phyloP scores from a whole-genome alignment of 2,113 vertebrate genomes.

The Psephotus haematonotus region DNA sequence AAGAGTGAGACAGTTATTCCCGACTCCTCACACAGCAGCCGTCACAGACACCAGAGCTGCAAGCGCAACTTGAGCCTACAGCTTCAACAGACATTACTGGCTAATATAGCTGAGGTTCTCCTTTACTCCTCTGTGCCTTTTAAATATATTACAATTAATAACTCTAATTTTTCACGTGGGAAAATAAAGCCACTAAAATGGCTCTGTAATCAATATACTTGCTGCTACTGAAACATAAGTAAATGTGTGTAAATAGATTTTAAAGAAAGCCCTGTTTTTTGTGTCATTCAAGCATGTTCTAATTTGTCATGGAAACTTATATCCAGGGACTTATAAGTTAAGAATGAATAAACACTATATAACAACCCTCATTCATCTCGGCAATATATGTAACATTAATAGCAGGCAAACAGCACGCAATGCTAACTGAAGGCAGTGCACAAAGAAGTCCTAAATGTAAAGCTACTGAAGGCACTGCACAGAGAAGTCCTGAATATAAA shows the following conservation, averaged over 20 bases:
- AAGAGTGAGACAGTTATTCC: background rate
- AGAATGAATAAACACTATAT: background rate
- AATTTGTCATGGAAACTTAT: conserved; percentile 14
- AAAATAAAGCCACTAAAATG: background rate
- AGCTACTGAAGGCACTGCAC: background rate
- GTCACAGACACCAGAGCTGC: background rate
- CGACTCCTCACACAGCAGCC: background rate
- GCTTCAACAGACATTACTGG: background rate
- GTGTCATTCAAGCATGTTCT: background rate
- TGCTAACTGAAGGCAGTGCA: background rate
- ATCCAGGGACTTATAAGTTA: background rate
- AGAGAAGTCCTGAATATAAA: background rate
- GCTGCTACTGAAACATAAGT: background rate
- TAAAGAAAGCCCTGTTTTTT: background rate
- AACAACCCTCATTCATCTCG: background rate
- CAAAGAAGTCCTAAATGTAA: background rate
- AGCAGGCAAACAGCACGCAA: background rate
- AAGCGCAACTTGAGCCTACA: background rate
- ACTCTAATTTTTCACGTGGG: background rate
- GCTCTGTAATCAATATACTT: background rate
- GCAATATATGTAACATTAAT: background rate
- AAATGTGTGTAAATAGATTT: background rate
- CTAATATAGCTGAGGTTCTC: background rate
- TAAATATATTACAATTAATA: background rate
- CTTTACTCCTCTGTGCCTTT: background rate